Evolutionary conservation across 2,797 vertebrate species (phyloP).

Genomic region (Acomys russatus): DNA sequence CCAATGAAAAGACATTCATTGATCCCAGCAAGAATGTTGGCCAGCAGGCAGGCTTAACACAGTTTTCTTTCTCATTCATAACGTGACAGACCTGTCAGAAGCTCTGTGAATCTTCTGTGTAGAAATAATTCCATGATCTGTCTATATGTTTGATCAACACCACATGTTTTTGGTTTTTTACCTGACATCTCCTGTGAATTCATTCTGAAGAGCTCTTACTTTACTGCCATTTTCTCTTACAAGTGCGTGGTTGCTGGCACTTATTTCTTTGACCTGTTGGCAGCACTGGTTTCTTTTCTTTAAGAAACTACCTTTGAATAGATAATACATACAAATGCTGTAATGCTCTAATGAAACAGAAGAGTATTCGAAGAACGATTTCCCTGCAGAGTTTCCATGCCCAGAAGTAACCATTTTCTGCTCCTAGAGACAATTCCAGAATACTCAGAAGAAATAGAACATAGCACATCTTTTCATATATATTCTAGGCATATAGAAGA

Average conservation of each 20-base stretch:
- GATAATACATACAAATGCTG: not conserved
- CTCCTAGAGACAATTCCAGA: not conserved
- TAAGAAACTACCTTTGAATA: not conserved
- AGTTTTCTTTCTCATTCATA: not conserved
- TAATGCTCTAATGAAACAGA: not conserved
- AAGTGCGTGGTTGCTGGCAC: not conserved
- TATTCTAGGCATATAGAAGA: not conserved
- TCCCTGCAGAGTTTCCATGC: not conserved
- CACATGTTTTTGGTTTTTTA: not conserved
- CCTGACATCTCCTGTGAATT: not conserved
- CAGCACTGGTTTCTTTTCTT: not conserved
- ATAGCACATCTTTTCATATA: not conserved
- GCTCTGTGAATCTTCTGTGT: conserved; percentile 5
- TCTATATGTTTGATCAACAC: not conserved
- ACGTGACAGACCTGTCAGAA: not conserved
- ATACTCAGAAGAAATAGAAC: not conserved
- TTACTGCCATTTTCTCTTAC: not conserved
- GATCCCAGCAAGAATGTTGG: not conserved
- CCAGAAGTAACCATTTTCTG: not conserved
- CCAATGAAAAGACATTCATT: conserved; percentile 19
- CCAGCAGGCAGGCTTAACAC: not conserved
- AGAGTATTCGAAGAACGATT: not conserved
- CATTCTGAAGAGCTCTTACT: not conserved
- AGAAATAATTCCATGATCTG: conserved; percentile 30
- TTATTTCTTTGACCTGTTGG: conserved; percentile 25